Conservation (phyloP, 2,797 vertebrate genomes). For the Leucoraja ocellata region DNA sequence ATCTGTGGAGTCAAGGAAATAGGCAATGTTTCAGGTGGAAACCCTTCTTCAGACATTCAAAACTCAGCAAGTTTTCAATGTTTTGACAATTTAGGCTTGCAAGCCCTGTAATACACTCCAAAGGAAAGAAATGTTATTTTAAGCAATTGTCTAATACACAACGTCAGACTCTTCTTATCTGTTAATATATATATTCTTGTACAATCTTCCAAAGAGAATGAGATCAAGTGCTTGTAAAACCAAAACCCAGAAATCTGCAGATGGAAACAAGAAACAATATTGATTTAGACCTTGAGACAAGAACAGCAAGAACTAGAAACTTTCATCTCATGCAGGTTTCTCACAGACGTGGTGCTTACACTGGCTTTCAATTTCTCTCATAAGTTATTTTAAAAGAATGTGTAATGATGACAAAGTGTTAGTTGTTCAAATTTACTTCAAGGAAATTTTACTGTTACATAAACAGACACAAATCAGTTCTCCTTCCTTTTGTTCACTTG, state of each 20-base stretch:
- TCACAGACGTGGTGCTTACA: no score
- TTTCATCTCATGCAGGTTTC: neutral
- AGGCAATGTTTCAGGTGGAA: no score
- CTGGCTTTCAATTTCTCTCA: neutral
- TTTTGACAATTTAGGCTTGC: neutral
- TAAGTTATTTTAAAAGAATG: neutral
- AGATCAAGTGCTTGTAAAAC: neutral
- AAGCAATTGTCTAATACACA: neutral
- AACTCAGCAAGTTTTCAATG: neutral
- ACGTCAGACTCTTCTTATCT: neutral
- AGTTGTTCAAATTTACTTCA: neutral
- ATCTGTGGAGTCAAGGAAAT: no score
- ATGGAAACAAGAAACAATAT: neutral
- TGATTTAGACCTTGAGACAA: constrained; percentile 16
- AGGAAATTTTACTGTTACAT: neutral
- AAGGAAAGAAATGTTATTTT: neutral
- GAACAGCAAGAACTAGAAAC: neutral
- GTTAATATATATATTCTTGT: neutral
- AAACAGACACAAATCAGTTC: neutral
- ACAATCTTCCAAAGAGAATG: neutral
- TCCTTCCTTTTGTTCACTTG: neutral
- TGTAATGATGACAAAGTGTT: no score
- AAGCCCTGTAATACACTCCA: neutral
- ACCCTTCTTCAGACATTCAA: neutral
- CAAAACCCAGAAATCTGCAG: neutral